These are phyloP conservation scores for Myopa testacea DNA, from an alignment of 2,888 invertebrate species.

Conservation along the genomic window DNA sequence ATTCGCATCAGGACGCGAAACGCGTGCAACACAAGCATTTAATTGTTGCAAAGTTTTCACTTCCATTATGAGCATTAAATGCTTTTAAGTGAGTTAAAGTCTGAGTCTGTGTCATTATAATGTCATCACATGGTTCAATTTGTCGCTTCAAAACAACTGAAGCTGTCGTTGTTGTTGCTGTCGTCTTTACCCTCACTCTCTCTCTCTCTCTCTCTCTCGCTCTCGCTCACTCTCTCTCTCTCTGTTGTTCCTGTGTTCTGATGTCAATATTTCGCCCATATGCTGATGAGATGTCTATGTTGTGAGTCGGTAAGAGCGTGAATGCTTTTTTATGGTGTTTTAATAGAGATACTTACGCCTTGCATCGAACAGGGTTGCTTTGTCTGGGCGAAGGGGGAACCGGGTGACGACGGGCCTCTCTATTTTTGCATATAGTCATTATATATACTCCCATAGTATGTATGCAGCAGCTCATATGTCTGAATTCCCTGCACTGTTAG, in stretches of 20 bases:
- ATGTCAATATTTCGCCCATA: background rate
- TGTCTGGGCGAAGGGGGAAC: too few species aligned
- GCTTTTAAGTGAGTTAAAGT: slow-evolving; percentile 7
- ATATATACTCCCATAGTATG: too few species aligned
- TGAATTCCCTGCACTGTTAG: background rate
- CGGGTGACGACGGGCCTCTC: too few species aligned
- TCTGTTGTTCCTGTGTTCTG: background rate
- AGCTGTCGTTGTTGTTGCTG: background rate
- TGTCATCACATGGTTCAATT: slow-evolving; percentile 6
- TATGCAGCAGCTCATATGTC: background rate
- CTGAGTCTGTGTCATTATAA: background rate
- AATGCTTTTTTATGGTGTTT: background rate
- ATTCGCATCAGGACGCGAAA: background rate
- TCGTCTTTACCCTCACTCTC: background rate
- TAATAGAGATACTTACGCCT: slow-evolving; percentile 1
- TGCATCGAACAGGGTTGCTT: background rate
- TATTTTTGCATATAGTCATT: too few species aligned
- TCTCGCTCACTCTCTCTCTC: background rate
- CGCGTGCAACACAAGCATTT: background rate
- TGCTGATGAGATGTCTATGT: background rate
- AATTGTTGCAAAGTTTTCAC: background rate
- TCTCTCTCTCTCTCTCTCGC: background rate
- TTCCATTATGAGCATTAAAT: background rate
- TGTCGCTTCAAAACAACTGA: background rate
- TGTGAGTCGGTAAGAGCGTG: background rate